Percentiles rank a stretch among this genome's conserved stretches.
phyloP scores from a whole-genome alignment of 2,888 invertebrate genomes.

The Morpho achilles region DNA sequence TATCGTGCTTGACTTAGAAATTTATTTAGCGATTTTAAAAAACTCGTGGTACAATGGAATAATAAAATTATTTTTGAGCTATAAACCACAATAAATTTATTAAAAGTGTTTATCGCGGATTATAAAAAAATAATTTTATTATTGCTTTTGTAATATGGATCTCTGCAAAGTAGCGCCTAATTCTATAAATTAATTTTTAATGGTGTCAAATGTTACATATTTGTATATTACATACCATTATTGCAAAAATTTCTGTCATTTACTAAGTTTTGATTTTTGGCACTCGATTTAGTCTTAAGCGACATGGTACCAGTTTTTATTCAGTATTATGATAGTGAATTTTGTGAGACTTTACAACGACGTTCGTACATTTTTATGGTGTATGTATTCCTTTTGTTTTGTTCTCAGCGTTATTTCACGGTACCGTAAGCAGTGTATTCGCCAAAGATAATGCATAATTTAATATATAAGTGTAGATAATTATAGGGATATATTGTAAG shows the following conservation, averaged over 20 bases:
- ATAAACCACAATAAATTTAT: too few species aligned
- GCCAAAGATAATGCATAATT: slow-evolving; percentile 78
- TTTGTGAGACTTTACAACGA: slow-evolving; percentile 77
- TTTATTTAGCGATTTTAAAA: too few species aligned
- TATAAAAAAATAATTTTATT: too few species aligned
- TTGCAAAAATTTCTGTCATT: neutral
- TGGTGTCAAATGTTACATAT: too few species aligned
- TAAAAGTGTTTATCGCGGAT: too few species aligned
- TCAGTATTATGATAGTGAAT: slow-evolving; percentile 68
- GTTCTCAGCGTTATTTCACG: slow-evolving; percentile 44
- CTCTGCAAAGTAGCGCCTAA: too few species aligned
- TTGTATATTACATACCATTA: too few species aligned
- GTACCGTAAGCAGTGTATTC: slow-evolving; percentile 74
- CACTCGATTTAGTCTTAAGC: slow-evolving; percentile 42
- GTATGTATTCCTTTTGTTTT: slow-evolving; percentile 33
- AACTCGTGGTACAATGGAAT: too few species aligned
- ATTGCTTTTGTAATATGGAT: too few species aligned
- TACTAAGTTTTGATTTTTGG: slow-evolving; percentile 4
- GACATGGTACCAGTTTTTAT: slow-evolving; percentile 63
- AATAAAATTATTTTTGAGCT: too few species aligned
- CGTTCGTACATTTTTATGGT: slow-evolving; percentile 54
- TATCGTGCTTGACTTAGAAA: too few species aligned
- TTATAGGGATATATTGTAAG: slow-evolving; percentile 24
- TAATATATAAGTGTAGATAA: slow-evolving; percentile 46
- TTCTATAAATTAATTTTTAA: too few species aligned